Evolutionary conservation across 2,888 invertebrate species (phyloP), one percentile per base, ranked within the genome.

Genomic region (Eupithecia tripunctaria): DNA sequence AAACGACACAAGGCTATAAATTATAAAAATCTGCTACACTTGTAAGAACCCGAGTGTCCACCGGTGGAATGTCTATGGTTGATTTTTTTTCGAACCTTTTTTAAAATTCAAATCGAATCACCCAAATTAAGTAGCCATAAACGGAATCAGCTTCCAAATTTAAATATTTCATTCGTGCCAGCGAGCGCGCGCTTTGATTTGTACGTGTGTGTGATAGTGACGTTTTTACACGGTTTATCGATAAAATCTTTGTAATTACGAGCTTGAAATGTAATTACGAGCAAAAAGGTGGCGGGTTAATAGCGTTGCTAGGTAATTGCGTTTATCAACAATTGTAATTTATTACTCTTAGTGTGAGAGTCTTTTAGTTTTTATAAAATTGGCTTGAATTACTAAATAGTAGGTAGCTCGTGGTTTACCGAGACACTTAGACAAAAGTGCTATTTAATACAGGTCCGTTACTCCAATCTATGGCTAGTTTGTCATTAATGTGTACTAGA

Each of bases 91-190:
- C 47, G 47, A 21, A 51, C 82, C 75, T 84, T 88, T 90, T 91
- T 91, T 92, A 90, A 89, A 90, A 90, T 94, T 94, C 92, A 93
- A 94, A 93, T 94, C 93, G 93, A 94, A 94, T 93, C 94, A 93
- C 92, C 94, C 94, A 94, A 94, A 94, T 94, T 94, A 94, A 94
- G 94, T 94, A 94, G 93, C 94, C 93, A 94, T 94, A 94, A 94
- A 94, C 92, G 94, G 89, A 94, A 94, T 94, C 94, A 92, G 94
- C 94, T 94, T 93, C 94, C 93, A 93, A 94, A 94, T 94, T 94
- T 94, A 90, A 94, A 94, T 94, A 94, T 94, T 94, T 93, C 92
- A 93, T 93, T 93, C 89, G 90, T 89, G 86, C 84, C 84, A 87
- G 85, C 84, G 88, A 85, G 88, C 88, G 90, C 88, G 88, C 89